Evolutionary conservation across 2,888 invertebrate species (phyloP).

Genomic region (Hyalella azteca): DNA sequence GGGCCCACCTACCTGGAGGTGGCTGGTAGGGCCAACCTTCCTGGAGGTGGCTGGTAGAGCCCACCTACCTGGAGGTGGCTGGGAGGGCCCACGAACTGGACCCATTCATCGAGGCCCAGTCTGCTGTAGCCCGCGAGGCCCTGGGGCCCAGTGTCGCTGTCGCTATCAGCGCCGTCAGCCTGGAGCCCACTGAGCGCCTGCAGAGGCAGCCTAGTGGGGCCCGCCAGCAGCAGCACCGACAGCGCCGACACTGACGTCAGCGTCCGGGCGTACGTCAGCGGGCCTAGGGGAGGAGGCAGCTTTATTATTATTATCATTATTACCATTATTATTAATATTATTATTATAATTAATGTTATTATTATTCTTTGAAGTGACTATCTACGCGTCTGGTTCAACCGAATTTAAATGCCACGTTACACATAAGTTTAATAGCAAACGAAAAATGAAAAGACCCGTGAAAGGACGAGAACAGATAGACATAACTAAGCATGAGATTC

Average conservation of each 20-base stretch:
- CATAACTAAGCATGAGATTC: no score
- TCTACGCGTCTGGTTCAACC: no score
- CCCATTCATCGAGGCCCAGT: slow-evolving; percentile 77
- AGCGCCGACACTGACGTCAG: slow-evolving; percentile 82
- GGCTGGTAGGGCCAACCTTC: neutral
- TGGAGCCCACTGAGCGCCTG: slow-evolving; percentile 62
- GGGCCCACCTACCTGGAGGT: neutral
- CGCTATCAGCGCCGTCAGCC: slow-evolving; percentile 63
- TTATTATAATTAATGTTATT: no score
- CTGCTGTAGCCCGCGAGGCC: slow-evolving; percentile 65
- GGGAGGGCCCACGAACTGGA: slow-evolving; percentile 73
- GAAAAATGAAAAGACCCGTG: no score
- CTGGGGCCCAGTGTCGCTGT: slow-evolving; percentile 60
- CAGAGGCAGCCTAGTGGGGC: slow-evolving; percentile 71
- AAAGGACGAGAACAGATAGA: no score
- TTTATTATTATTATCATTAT: no score
- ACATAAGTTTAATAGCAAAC: no score
- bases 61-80: slow-evolving; percentile 66
- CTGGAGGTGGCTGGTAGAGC: slow-evolving; percentile 63
- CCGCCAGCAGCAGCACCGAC: slow-evolving; percentile 79
- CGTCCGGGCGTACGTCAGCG: slow-evolving; percentile 75
- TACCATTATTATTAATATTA: no score
- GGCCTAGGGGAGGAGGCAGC: slow-evolving; percentile 59
- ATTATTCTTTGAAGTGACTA: no score
- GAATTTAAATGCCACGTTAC: no score